Evolutionary conservation across 2,888 invertebrate genomes (phyloP).

Genomic region (Nysson spinosus): DNA sequence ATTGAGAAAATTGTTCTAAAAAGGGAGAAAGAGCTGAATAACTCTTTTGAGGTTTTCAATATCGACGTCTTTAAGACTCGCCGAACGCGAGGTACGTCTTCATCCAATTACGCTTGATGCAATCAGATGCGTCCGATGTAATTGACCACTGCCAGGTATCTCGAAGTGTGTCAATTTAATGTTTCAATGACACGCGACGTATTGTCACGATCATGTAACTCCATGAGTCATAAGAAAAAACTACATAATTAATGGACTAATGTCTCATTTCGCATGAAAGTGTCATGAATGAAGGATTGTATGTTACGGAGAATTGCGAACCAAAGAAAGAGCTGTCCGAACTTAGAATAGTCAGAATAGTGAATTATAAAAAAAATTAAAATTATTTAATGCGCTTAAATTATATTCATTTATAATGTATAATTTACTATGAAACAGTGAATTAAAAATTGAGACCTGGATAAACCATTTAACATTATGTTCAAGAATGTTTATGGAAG

Average conservation of each 20-base stretch:
- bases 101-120: constrained; percentile 63
- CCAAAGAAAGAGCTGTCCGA: too few relatives aligned
- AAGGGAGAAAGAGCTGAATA: background rate
- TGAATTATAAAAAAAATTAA: too few relatives aligned
- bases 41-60: constrained; percentile 8
- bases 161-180: constrained; percentile 44
- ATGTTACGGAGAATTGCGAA: too few relatives aligned
- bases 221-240: constrained; percentile 31
- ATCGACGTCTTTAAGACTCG: constrained; percentile 22
- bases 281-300: too few relatives aligned
- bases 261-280: background rate
- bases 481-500: too few relatives aligned
- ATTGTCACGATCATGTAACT: constrained; percentile 20
- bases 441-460: too few relatives aligned
- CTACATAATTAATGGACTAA: constrained; percentile 7
- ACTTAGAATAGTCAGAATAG: too few relatives aligned
- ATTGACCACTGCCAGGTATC: constrained; percentile 50
- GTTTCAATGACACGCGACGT: constrained; percentile 37
- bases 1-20: too few relatives aligned
- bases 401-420: too few relatives aligned
- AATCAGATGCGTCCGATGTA: constrained; percentile 58
- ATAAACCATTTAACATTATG: too few relatives aligned
- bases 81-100: constrained; percentile 52
- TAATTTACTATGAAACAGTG: too few relatives aligned
- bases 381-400: too few relatives aligned